phyloP scores from a whole-genome alignment of 2,888 invertebrate genomes.

The Ormyrus labotus region DNA sequence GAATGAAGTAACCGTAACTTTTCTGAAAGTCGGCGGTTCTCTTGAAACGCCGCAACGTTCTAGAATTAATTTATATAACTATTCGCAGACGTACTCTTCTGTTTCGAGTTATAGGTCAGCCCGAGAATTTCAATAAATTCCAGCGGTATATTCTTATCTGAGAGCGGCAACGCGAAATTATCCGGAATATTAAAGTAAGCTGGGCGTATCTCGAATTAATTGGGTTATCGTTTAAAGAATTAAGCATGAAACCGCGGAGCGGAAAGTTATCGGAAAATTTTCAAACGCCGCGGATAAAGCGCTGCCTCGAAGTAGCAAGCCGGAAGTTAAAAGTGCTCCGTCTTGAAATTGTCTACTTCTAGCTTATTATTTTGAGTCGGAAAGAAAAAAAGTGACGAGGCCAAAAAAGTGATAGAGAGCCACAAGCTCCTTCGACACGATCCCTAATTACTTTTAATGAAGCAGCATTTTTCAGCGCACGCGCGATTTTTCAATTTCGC shows the following conservation, averaged over 20 bases:
- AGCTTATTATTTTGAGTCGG: too few species aligned
- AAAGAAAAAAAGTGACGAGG: background rate
- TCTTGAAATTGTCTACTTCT: background rate
- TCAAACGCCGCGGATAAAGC: background rate
- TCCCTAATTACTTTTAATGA: constrained; percentile 45
- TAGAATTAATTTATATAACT: constrained; percentile 18
- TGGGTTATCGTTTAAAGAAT: constrained; percentile 40
- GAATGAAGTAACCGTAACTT: constrained; percentile 10
- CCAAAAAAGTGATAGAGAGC: constrained; percentile 7
- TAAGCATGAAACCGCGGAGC: background rate
- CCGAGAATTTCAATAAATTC: background rate
- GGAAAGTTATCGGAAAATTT: constrained; percentile 3
- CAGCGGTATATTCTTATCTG: constrained; percentile 22
- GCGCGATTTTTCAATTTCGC: constrained; percentile 26
- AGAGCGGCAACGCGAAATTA: background rate
- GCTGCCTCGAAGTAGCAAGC: background rate
- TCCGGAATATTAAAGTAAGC: constrained; percentile 20
- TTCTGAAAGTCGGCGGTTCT: background rate
- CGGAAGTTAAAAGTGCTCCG: background rate
- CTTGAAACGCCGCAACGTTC: constrained; percentile 8
- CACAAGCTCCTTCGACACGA: constrained; percentile 16
- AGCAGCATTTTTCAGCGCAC: constrained; percentile 37
- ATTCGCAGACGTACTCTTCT: background rate
- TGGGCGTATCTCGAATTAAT: constrained; percentile 24
- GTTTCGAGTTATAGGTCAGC: background rate